Base-by-base conservation (phyloP, 2,888 invertebrate genomes). In the Rhogogaster chlorosoma region DNA sequence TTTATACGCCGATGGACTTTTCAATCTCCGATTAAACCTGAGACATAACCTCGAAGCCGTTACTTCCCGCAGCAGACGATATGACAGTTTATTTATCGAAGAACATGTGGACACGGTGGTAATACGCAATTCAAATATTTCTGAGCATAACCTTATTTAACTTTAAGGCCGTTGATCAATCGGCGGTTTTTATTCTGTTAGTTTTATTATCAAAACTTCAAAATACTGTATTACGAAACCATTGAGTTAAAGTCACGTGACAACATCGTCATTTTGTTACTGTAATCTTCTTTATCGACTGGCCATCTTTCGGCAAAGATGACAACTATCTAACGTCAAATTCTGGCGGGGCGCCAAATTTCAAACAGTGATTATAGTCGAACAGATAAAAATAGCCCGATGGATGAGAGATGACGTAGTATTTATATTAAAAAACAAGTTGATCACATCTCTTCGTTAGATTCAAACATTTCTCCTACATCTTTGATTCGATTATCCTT, bases 1-100 rank as follows among this genome's bases (percentile, higher is more conserved):
- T 15, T 18, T 3, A 12, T 67, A 29, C 67, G 12, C 67, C 9
- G 15, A 12, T 15, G 29, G 4, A 22, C 0, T 29, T 29, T 67
- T 10, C 2, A 32, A 6, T 67, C 5, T 32, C n/a, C n/a, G n/a
- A 32, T 67, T 18, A 18, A 67, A 15, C 67, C 4, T 73, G 10
- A 42, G 36, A 73, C 71, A 73, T 73, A 73, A 73, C 71, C 71
- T 73, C 71, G 22, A 73, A 73, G 10, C n/a, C 71, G 38, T 10
- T 5, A 6, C 22, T 42, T n/a, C 12, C 22, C 71, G 22, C 42
- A 36, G 71, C 38, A 26, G 71, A 73, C 71, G 42, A 73, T 36
- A 42, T 73, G 22, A 10, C 26, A 2, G 2, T 42, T 2, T 73
- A 42, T n/a, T 73, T 73, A 42, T 73, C 42, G 7, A 42, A 38